These are phyloP conservation scores for Distichodus sexfasciatus DNA, from an alignment of 2,797 vertebrate genomes.

Conservation along the genomic window DNA sequence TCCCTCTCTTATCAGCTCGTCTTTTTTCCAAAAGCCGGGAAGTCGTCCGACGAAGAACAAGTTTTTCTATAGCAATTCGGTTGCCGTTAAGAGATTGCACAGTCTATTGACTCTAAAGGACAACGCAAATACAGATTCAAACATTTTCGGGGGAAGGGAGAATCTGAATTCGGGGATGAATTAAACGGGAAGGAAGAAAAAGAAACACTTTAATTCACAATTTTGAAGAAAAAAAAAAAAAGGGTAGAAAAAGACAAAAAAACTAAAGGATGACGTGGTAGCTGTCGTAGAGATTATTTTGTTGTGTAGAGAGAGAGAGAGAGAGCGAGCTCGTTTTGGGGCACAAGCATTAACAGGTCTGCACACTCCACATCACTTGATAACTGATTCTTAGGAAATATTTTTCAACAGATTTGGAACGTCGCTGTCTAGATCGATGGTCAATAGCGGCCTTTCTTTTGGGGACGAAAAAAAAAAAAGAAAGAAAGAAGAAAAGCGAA, in stretches of 20 bases:
- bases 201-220: conserved; percentile 77
- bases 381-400: not conserved
- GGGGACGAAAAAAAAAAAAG: not conserved
- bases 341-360: conserved; percentile 86
- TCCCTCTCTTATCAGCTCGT: conserved; percentile 71
- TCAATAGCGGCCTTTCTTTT: not conserved
- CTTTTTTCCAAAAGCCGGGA: conserved; percentile 58
- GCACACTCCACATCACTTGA: conserved; percentile 68
- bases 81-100: conserved; percentile 97
- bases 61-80: conserved; percentile 84
- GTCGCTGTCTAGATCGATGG: conserved; percentile 44
- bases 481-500: not conserved
- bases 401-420: conserved; percentile 84
- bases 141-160: conserved; percentile 72
- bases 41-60: conserved; percentile 65
- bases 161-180: conserved; percentile 44
- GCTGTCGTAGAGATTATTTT: conserved; percentile 88
- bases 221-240: conserved; percentile 78
- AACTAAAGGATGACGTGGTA: conserved; percentile 84
- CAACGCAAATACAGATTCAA: conserved; percentile 63
- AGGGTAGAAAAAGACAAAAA: conserved; percentile 65
- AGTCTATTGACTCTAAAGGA: conserved; percentile 92
- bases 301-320: too few relatives aligned
- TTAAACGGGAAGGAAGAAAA: conserved; percentile 54
- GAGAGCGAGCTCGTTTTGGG: conserved; percentile 80